Conservation (phyloP, 1,140 invertebrate genomes). For the Idris sp. region DNA sequence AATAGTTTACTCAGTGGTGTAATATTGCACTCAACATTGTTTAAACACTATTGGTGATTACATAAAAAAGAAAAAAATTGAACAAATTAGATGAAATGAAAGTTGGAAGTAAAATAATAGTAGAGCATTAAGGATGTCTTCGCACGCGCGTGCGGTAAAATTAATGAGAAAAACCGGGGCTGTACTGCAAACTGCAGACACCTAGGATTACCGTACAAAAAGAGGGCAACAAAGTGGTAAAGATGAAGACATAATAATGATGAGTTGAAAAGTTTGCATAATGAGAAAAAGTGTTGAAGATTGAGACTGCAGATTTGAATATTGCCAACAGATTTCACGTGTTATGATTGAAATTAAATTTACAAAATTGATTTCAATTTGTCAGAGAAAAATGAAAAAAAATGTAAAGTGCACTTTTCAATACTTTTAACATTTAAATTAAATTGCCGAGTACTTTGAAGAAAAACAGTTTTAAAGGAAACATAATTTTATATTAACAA, state of each 20-base stretch:
- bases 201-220: conserved; percentile 40
- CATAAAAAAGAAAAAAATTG: background rate
- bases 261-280: conserved; percentile 35
- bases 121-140: conserved; percentile 44
- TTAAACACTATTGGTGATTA: conserved; percentile 5
- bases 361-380: background rate
- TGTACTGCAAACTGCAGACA: conserved; percentile 24
- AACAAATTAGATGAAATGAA: conserved; percentile 9
- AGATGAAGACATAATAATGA: conserved; percentile 51
- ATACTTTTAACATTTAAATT: too few species aligned
- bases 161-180: conserved; percentile 51
- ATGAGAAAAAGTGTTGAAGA: conserved; percentile 41
- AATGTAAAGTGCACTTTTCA: too few species aligned
- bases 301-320: too few species aligned
- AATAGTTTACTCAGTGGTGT: too few species aligned
- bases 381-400: too few species aligned
- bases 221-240: conserved; percentile 37
- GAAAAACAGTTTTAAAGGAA: too few species aligned
- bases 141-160: conserved; percentile 30
- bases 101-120: conserved; percentile 46
- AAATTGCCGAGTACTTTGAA: too few species aligned
- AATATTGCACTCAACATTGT: too few species aligned
- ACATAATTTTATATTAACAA: too few species aligned
- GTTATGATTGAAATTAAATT: too few species aligned
- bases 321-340: too few species aligned